Evolutionary conservation across 92 coral and sea anemone species (phyloP).

Genomic region (Pocillopora grandis): DNA sequence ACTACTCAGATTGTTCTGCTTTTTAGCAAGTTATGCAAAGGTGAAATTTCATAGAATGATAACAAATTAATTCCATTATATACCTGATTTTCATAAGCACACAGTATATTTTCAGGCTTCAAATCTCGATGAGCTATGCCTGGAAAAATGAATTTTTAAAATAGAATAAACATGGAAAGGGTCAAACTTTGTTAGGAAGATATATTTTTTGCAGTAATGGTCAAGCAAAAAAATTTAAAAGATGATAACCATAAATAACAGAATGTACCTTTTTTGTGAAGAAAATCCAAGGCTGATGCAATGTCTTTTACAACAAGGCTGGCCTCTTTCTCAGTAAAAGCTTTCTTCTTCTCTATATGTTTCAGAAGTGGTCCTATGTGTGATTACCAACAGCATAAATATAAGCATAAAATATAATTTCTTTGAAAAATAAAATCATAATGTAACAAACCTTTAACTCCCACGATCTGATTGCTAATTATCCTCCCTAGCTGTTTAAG

Average conservation of each 20-base stretch:
- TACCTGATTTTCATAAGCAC: constrained; percentile 88
- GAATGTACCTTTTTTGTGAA: constrained; percentile 81
- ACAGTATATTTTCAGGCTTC: constrained; percentile 96
- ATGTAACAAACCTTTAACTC: not conserved
- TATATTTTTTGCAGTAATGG: not conserved
- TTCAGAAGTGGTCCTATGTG: constrained; percentile 82
- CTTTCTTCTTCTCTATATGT: constrained; percentile 88
- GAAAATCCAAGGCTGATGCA: constrained; percentile 79
- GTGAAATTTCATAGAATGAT: no score
- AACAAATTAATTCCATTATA: no score
- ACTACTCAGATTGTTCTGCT: no score
- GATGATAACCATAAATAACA: not conserved
- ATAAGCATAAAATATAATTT: no score
- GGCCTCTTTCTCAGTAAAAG: constrained; percentile 96
- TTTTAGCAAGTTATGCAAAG: no score
- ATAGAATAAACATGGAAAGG: not conserved
- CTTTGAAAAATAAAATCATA: not conserved
- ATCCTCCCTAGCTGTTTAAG: no score
- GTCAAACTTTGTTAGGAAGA: not conserved
- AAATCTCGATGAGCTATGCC: constrained; percentile 98
- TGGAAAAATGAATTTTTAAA: not conserved
- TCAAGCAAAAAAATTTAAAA: not conserved
- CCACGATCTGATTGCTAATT: no score
- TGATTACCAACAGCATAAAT: not conserved
- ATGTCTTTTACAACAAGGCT: constrained; percentile 87